Evolutionary conservation across 53 echinoderm and acorn worm species (phyloP).

Genomic region (Astropecten irregularis): DNA sequence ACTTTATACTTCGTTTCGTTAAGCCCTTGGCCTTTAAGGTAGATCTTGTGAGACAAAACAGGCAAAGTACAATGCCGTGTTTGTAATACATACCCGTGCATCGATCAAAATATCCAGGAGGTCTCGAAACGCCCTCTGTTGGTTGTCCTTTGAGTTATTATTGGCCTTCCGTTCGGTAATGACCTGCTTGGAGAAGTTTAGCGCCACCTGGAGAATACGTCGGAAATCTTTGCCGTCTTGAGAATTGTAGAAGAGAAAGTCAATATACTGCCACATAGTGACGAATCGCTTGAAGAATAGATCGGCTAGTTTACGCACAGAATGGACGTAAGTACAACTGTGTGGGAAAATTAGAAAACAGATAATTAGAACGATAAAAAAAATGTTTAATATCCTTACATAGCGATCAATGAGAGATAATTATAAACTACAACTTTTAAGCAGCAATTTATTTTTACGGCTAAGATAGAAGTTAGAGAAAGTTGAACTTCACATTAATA

Average conservation of each 20-base stretch:
- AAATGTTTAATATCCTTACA: too few relatives aligned
- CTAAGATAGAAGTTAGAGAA: too few relatives aligned
- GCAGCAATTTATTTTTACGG: too few relatives aligned
- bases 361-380: too few relatives aligned
- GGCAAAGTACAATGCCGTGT: too few relatives aligned
- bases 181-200: conserved; percentile 32
- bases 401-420: too few relatives aligned
- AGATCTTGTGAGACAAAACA: too few relatives aligned
- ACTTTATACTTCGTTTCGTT: too few relatives aligned
- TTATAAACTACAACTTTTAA: too few relatives aligned
- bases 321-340: conserved; percentile 51
- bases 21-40: too few relatives aligned
- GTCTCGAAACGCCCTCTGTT: conserved; percentile 49
- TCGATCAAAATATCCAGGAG: conserved; percentile 64
- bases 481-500: too few relatives aligned
- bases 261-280: conserved; percentile 49
- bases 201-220: conserved; percentile 41
- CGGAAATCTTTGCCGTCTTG: conserved; percentile 49
- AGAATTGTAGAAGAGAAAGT: conserved; percentile 56
- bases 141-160: not conserved
- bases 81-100: conserved; percentile 50
- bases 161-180: conserved; percentile 20
- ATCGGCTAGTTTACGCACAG: conserved; percentile 49
- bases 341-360: too few relatives aligned
- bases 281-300: conserved; percentile 56